Evolutionary conservation across 2,888 invertebrate genomes (phyloP).

Genomic region (Neoscelio sp.): DNA sequence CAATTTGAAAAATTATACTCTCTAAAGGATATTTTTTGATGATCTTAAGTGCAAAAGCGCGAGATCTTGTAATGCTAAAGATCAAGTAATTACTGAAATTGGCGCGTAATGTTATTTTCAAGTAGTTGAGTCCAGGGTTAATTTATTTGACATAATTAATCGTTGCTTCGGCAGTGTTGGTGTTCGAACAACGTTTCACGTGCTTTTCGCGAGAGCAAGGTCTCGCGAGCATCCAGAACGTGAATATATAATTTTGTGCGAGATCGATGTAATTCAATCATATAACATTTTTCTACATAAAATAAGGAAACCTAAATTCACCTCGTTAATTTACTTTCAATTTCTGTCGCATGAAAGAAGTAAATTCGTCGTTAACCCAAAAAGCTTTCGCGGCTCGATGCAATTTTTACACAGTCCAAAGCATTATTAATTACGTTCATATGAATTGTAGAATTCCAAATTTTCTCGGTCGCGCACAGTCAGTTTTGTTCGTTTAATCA

Average conservation of each 20-base stretch:
- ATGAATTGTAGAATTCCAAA: no score
- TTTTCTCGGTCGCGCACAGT: no score
- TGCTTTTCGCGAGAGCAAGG: conserved; percentile 62
- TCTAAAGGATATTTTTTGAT: neutral
- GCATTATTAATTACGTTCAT: no score
- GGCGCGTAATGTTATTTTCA: conserved; percentile 67
- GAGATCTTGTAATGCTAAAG: conserved; percentile 54
- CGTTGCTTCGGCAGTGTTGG: conserved; percentile 60
- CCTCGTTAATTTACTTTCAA: no score
- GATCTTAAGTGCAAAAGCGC: conserved; percentile 12
- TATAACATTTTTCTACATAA: no score
- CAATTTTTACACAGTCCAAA: no score
- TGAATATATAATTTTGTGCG: conserved; percentile 43
- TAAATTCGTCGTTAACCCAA: no score
- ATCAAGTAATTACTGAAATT: conserved; percentile 65
- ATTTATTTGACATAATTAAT: conserved; percentile 68
- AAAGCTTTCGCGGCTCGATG: no score
- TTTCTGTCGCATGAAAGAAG: no score
- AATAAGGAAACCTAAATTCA: no score
- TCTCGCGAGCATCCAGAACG: conserved; percentile 49
- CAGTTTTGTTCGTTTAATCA: no score
- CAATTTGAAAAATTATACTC: no score
- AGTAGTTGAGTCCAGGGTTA: conserved; percentile 67
- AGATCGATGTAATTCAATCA: conserved; percentile 12
- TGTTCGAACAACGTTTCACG: conserved; percentile 58